Evolutionary conservation across 2,797 vertebrate genomes (phyloP).

Genomic region (Melanotaenia pygmaea): DNA sequence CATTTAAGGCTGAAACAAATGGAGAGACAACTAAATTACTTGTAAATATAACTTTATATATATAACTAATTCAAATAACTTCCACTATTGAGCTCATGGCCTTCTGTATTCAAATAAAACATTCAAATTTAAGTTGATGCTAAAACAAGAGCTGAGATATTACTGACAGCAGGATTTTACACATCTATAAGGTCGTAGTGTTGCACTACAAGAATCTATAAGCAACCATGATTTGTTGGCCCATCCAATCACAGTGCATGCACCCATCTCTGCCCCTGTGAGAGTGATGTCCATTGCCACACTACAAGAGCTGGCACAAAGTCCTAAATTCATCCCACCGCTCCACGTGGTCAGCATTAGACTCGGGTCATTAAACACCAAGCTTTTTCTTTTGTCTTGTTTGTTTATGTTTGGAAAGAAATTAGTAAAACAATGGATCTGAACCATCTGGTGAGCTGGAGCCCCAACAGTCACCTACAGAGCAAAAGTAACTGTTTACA

Average conservation of each 20-base stretch:
- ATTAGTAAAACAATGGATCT: conserved; percentile 57
- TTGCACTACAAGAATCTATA: no score
- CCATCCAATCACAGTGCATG: neutral
- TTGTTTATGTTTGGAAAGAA: conserved; percentile 62
- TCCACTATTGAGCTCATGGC: no score
- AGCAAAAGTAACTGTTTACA: conserved; percentile 29
- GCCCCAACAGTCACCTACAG: conserved; percentile 28
- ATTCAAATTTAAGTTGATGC: neutral
- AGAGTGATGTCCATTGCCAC: conserved; percentile 17
- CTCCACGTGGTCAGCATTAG: conserved; percentile 61
- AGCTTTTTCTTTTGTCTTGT: conserved; percentile 67
- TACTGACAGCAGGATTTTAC: no score
- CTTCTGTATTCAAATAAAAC: neutral
- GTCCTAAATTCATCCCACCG: conserved; percentile 24
- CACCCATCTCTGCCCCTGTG: neutral
- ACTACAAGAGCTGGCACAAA: conserved; percentile 19
- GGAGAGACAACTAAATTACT: no score
- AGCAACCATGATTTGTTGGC: neutral
- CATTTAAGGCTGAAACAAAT: no score
- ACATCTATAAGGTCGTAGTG: neutral
- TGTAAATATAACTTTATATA: no score
- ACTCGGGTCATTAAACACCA: conserved; percentile 62
- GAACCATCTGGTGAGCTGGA: conserved; percentile 57
- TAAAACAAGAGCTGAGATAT: neutral
- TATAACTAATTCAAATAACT: no score